Evolutionary conservation across 2,797 vertebrate species (phyloP), one percentile per base, ranked within the genome.

Genomic region (Gobio occitaniae): DNA sequence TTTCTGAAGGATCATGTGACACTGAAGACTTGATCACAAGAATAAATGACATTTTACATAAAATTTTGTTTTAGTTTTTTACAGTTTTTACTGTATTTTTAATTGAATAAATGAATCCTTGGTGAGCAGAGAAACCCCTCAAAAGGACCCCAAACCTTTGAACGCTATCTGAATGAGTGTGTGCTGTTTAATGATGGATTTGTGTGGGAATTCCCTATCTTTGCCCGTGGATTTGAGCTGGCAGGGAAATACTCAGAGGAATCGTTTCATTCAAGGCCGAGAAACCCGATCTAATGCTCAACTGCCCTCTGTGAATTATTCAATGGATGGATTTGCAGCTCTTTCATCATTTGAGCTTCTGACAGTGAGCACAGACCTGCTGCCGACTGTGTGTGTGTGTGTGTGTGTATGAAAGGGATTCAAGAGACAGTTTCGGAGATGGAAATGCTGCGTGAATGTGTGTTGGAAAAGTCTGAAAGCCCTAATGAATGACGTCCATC

Each of bases 231-330:
- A 38, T 80, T 68, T 68, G 19, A 16, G 48, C 38, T 82, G 36
- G 41, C 21, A 29, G 10, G 52, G 52, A 71, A 70, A 81, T 44
- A 56, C 79, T 71, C 2, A 7, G 44, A 15, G 63, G 47, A 80
- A 36, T 80, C 15, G 15, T 59, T 71, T 71, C 52, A 81, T 44
- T 70, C 36, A 71, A 71, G 68, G 68, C 52, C 3, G 38, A 59
- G 38, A 71, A 44, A 12, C 10, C 38, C 16, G 6, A 61, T 1
- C 61, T 56, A 70, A 70, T 41, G 48, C 80, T 8, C 17, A 72
- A 82, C n/a, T 71, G 80, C 52, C 52, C 80, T 56, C n/a, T 71
- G 68, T 71, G 38, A 71, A 71, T 82, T 71, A 82, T 71, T 82
- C 68, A 82, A 59, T 19, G 50, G 66, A 80, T 2, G n/a, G 52